These are phyloP conservation scores for Machimus rusticus DNA, from an alignment of 2,888 invertebrate species.

Conservation along the genomic window DNA sequence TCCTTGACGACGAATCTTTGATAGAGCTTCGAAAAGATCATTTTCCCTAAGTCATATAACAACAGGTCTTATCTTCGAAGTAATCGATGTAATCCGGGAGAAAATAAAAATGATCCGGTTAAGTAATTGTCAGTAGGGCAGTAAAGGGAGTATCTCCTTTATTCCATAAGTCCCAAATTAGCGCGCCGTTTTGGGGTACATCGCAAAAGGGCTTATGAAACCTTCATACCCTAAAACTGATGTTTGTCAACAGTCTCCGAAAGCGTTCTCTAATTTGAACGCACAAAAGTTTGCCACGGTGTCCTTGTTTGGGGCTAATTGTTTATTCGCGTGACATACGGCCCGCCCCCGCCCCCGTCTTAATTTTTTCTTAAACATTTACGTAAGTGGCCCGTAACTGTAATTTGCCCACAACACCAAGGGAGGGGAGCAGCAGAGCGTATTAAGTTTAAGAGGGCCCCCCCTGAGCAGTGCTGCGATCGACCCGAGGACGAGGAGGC, in stretches of 20 bases:
- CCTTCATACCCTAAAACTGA: not conserved
- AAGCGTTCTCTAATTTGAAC: not conserved
- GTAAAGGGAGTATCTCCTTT: not conserved
- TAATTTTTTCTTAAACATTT: not conserved
- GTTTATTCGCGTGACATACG: constrained; percentile 21
- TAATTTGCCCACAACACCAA: not conserved
- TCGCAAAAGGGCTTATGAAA: not conserved
- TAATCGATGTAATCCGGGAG: not conserved
- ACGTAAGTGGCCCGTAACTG: not conserved
- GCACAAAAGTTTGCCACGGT: not conserved
- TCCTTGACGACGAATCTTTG: not conserved
- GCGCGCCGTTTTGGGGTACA: not conserved
- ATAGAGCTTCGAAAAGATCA: not conserved
- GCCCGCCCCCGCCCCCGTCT: too few relatives aligned
- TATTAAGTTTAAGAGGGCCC: not conserved
- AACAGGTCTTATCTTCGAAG: not conserved
- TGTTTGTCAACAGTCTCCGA: not conserved
- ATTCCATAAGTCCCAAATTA: not conserved
- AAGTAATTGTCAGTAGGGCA: not conserved
- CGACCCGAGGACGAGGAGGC: not conserved
- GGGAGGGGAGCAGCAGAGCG: not conserved
- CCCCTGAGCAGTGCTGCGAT: not conserved
- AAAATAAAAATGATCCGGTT: not conserved
- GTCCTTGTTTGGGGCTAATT: constrained; percentile 5
- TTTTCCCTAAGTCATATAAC: too few relatives aligned